A percentile compares a stretch with the other conserved stretches of the same genome.
Evolutionary conservation across 2,888 invertebrate species (phyloP).

Genomic region (Psococerastis gibbosa): DNA sequence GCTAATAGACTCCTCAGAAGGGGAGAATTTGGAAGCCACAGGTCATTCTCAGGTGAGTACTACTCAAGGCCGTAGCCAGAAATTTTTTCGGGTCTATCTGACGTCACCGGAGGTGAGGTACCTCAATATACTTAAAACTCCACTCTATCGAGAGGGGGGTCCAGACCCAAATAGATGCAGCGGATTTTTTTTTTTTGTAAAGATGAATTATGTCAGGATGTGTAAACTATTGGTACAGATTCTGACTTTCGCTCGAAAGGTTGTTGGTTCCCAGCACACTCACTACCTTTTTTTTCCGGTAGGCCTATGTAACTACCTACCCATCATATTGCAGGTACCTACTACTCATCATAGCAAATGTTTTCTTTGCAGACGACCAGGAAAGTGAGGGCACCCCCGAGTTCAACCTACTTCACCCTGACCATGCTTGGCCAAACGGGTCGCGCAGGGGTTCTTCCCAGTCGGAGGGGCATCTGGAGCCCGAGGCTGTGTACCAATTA

Average conservation of each 20-base stretch:
- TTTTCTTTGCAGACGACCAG: slow-evolving; percentile 24
- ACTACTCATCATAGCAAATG: too few relatives aligned
- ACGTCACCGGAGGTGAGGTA: too few relatives aligned
- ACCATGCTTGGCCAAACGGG: slow-evolving; percentile 53
- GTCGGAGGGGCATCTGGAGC: slow-evolving; percentile 60
- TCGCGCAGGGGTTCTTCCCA: slow-evolving; percentile 76
- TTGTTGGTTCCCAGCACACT: neutral
- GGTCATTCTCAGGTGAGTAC: slow-evolving; percentile 43
- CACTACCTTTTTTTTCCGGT: neutral
- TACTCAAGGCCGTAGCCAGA: neutral
- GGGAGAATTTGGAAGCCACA: slow-evolving; percentile 52
- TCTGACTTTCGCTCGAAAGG: too few relatives aligned
- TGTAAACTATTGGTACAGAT: neutral
- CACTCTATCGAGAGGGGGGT: too few relatives aligned
- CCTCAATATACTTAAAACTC: too few relatives aligned
- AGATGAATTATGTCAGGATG: slow-evolving; percentile 10
- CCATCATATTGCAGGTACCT: too few relatives aligned
- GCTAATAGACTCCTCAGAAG: slow-evolving; percentile 43
- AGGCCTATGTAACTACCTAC: too few relatives aligned
- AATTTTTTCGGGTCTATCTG: too few relatives aligned
- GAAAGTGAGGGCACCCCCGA: slow-evolving; percentile 28
- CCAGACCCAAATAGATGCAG: too few relatives aligned
- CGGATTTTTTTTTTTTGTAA: too few relatives aligned
- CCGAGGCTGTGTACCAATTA: slow-evolving; percentile 58
- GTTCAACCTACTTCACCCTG: slow-evolving; percentile 57